These are phyloP conservation scores for Auanema freiburgensis DNA, from an alignment of 2,888 invertebrate species.

Conservation along the genomic window DNA sequence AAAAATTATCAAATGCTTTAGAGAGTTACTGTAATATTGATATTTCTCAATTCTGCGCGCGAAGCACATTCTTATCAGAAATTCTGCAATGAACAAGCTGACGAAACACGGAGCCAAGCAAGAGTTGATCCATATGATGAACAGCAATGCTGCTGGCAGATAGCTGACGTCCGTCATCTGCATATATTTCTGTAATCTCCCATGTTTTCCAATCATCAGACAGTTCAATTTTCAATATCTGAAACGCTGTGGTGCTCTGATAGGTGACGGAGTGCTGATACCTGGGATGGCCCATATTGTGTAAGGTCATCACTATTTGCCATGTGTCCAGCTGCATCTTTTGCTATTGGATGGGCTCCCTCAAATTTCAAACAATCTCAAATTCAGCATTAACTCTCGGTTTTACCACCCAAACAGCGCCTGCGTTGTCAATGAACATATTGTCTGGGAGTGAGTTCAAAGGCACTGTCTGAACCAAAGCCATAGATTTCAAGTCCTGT, in stretches of 20 bases:
- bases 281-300: conserved; percentile 29
- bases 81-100: conserved; percentile 30
- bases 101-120: conserved; percentile 32
- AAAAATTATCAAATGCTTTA: too few relatives aligned
- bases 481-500: conserved; percentile 19
- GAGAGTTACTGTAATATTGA: too few relatives aligned
- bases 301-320: conserved; percentile 13
- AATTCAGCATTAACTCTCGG: neutral
- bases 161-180: conserved; percentile 32
- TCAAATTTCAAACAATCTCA: conserved; percentile 12
- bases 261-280: neutral
- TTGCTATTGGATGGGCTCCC: conserved; percentile 36
- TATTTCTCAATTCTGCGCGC: too few relatives aligned
- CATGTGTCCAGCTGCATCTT: conserved; percentile 25
- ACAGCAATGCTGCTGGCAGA: conserved; percentile 28
- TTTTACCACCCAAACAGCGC: conserved; percentile 33
- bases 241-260: neutral
- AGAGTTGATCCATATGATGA: conserved; percentile 23
- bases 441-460: conserved; percentile 35
- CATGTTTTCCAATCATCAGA: conserved; percentile 23
- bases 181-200: conserved; percentile 26
- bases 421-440: conserved; percentile 30
- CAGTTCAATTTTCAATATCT: conserved; percentile 34
- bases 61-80: neutral
- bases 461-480: conserved; percentile 8